These are phyloP conservation scores for Osmerus eperlanus DNA, from an alignment of 2,113 vertebrate genomes.

Conservation along the genomic window DNA sequence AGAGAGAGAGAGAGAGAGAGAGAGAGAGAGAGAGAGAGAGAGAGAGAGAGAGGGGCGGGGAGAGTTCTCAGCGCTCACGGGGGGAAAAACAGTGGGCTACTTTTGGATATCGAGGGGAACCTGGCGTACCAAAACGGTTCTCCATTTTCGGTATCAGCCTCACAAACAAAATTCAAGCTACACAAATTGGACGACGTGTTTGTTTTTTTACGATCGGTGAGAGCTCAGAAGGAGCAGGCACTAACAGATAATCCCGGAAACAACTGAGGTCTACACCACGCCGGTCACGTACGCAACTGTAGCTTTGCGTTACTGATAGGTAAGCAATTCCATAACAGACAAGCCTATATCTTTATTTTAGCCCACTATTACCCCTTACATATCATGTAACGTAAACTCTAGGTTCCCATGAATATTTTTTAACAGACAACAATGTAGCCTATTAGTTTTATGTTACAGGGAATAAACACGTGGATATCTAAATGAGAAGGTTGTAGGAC, in stretches of 20 bases:
- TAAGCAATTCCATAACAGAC: constrained; percentile 15
- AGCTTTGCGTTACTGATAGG: constrained; percentile 45
- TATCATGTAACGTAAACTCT: background rate
- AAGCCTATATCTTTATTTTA: background rate
- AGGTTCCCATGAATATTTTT: background rate
- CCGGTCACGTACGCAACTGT: constrained; percentile 65
- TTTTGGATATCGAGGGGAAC: constrained; percentile 1
- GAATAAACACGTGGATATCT: background rate
- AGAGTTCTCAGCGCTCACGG: constrained; percentile 4
- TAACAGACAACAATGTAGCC: background rate
- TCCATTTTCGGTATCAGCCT: background rate
- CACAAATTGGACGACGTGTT: constrained; percentile 2
- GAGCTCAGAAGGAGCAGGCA: constrained; percentile 35
- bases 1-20: background rate
- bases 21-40: constrained; percentile 2
- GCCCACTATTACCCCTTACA: background rate
- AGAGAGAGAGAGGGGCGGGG: constrained; percentile 1
- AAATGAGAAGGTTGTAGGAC: too few relatives aligned
- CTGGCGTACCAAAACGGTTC: background rate
- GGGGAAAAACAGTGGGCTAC: constrained; percentile 29
- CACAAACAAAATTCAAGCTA: background rate
- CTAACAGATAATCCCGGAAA: constrained; percentile 64
- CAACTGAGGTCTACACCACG: constrained; percentile 60
- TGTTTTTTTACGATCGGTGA: constrained; percentile 35
- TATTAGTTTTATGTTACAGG: background rate